Base-by-base conservation (phyloP, 2,888 invertebrate genomes). In the Cheilosia vernalis region DNA sequence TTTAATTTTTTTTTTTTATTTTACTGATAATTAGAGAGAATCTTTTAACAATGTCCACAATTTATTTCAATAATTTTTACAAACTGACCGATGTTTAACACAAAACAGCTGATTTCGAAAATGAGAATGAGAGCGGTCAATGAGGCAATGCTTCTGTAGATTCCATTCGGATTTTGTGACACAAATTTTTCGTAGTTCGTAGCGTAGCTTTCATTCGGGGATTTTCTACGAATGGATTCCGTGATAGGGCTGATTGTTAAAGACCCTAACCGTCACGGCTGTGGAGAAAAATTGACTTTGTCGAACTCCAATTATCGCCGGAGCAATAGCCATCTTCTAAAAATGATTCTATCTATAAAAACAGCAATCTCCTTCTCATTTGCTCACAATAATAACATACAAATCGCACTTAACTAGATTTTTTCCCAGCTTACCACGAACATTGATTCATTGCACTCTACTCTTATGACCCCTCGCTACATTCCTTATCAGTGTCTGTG, bases 391-490 rank as follows among this genome's bases (percentile, higher is more conserved):
- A 33, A 4, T 17, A 21, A 56, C 47, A 33, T 44, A 24, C 24
- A 37, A 72, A 55, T 33, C 55, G 24, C 47, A 83, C 73, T 82
- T 77, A 61, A 51, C 40, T 19, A 21, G 10, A 9, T 47, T 40
- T 40, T 5, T n/a, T 15, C 19, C 6, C n/a, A 10, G 6, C 21
- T 47, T 24, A 42, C 58, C 60, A n/a, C 37, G 30, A n/a, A 55
- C 27, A 13, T 55, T 21, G 72, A 56, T 82, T 33, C 72, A 77
- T 77, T 78, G 78, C 66, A 56, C 72, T 78, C 7, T 73, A 56
- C 63, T 40, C 51, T n/a, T 10, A 15, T 73, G 73, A 78, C 63
- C 74, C 10, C 27, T 30, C 66, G 60, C 27, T 6, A 44, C 10
- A 42, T 42, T 42, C 3, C 33, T 58, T 69, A 80, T 80, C 79